Evolutionary conservation across 2,113 vertebrate genomes (phyloP), one percentile per base, ranked within the genome.

Genomic region (Corythaeola cristata): DNA sequence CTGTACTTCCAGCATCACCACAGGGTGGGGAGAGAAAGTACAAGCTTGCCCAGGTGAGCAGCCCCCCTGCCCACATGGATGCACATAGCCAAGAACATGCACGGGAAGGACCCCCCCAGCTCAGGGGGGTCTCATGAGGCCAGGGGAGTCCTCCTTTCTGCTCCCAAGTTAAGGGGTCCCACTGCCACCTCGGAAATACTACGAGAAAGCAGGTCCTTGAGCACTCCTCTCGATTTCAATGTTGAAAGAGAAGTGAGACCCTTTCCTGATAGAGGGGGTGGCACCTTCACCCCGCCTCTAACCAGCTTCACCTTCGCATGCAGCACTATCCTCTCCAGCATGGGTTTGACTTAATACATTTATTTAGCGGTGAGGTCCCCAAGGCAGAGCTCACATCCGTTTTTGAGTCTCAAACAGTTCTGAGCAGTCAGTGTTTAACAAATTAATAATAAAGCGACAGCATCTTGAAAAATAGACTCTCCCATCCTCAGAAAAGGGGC

Each of bases 371-470:
- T 6, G 28, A 92, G 52, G 30, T 94, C 85, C 73, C 90, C 39
- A 71, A 89, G 80, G 93, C 83, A 92, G 56, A 77, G 35, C 68
- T 86, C 76, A 41, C 60, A 66, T 68, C 64, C 49, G 63, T 69
- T 78, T 84, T 64, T 64, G 62, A 2, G 0, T 82, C 30, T 82
- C 47, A 49, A 90, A 73, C 32, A 56, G 58, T 84, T 96, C 62
- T 52, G 77, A 93, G 84, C 67, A 85, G 91, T 71, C 79, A 50
- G 19, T 26, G 77, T 76, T 96, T 89, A 96, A 93, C 88, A 80
- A 92, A 94, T 94, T 87, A 92, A 89, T 92, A 89, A 89, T 73
- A 91, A 82, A 89, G 50, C 3, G 12, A 56, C 27, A 63, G 24
- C 3, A 5, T 49, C 71, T 84, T 77, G 90, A 91, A 97, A 96